These are phyloP conservation scores for Teleiodes luculella DNA, from an alignment of 2,888 invertebrate species.

Conservation along the genomic window DNA sequence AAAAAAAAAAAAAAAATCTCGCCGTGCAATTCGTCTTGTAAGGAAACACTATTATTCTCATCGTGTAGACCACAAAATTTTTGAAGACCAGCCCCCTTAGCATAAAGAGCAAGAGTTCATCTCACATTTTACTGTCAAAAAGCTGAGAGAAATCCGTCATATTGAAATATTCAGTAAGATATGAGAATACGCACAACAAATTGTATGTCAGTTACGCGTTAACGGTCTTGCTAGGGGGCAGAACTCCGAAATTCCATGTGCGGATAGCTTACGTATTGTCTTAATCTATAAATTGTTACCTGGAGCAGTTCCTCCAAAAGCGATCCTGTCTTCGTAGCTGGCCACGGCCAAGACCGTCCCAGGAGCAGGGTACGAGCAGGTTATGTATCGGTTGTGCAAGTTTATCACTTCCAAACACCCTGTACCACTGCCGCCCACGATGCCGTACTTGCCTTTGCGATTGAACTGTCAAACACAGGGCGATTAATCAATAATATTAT, in stretches of 20 bases:
- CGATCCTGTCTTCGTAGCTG: conserved; percentile 59
- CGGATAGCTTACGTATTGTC: conserved; percentile 64
- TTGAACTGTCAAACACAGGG: conserved; percentile 57
- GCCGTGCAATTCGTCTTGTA: too few species aligned
- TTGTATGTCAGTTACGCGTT: too few species aligned
- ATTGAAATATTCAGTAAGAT: too few species aligned
- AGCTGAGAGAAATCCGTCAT: too few species aligned
- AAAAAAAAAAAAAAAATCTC: too few species aligned
- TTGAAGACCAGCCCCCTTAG: too few species aligned
- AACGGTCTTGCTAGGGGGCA: neutral
- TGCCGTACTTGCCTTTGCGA: conserved; percentile 68
- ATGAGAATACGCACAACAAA: too few species aligned
- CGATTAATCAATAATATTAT: too few species aligned
- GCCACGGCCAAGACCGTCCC: conserved; percentile 56
- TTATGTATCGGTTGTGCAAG: conserved; percentile 65
- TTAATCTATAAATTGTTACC: neutral
- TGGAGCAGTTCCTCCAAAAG: conserved; percentile 50
- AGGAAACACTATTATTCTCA: too few species aligned
- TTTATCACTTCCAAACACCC: conserved; percentile 67
- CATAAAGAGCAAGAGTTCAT: too few species aligned
- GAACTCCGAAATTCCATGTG: conserved; percentile 71
- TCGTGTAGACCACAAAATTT: too few species aligned
- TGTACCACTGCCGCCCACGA: conserved; percentile 70
- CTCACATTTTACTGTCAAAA: too few species aligned
- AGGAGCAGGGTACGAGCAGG: conserved; percentile 59